phyloP scores from a whole-genome alignment of 2,797 vertebrate species.

The Anabas testudineus region DNA sequence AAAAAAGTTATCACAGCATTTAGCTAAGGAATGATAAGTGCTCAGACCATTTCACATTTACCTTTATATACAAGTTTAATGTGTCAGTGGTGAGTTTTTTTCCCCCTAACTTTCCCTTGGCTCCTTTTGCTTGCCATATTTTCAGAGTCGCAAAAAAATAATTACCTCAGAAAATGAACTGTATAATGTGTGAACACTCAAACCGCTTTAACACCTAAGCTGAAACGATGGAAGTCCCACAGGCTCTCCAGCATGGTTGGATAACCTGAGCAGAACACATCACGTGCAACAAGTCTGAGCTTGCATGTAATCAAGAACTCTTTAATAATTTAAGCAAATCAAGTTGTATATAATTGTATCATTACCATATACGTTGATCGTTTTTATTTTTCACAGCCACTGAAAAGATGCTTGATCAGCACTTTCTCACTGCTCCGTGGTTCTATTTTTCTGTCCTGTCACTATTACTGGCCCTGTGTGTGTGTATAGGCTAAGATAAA shows the following conservation, averaged over 20 bases:
- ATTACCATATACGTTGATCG: conserved; percentile 2
- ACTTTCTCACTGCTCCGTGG: conserved; percentile 25
- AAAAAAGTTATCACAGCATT: conserved; percentile 32
- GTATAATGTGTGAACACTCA: conserved; percentile 17
- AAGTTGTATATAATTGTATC: not conserved
- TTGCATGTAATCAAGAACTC: not conserved
- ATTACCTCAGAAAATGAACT: conserved; percentile 10
- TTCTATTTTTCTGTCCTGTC: conserved; percentile 36
- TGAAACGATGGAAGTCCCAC: conserved; percentile 4
- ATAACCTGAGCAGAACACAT: not conserved
- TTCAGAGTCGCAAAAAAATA: conserved; percentile 32
- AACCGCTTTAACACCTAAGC: conserved; percentile 8
- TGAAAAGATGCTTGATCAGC: conserved; percentile 62
- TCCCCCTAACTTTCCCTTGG: conserved; percentile 3
- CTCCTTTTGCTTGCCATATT: conserved; percentile 35
- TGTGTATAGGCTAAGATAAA: conserved; percentile 69
- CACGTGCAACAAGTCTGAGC: not conserved
- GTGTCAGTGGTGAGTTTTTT: conserved; percentile 18
- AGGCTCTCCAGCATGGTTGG: not conserved
- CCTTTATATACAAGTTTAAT: conserved; percentile 22
- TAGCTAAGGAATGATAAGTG: conserved; percentile 36
- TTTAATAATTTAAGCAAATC: not conserved
- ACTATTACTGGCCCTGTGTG: conserved; percentile 33
- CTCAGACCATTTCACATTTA: conserved; percentile 34
- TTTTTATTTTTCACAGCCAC: conserved; percentile 9